Percentiles rank a stretch among this genome's conserved stretches.
These are phyloP conservation scores for Cantharis rustica DNA, from an alignment of 2,888 invertebrate species.

Conservation along the genomic window DNA sequence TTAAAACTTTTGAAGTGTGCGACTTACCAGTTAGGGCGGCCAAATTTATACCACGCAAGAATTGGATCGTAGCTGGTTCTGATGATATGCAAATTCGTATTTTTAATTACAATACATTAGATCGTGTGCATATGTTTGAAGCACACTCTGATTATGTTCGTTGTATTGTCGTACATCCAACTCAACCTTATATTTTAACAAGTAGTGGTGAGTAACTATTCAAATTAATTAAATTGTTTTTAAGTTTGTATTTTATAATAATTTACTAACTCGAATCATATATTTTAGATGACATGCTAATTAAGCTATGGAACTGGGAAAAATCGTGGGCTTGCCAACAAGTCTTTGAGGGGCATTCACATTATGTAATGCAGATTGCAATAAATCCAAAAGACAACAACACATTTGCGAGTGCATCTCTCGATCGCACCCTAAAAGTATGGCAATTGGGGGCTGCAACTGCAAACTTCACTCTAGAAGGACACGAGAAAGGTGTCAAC, in stretches of 20 bases:
- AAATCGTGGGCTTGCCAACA: constrained; percentile 98
- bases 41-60: constrained; percentile 95
- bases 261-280: neutral
- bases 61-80: constrained; percentile 98
- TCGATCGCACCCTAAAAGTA: constrained; percentile 95
- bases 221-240: neutral
- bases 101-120: constrained; percentile 98
- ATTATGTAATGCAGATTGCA: constrained; percentile 99
- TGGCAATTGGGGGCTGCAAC: constrained; percentile 99
- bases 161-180: constrained; percentile 95
- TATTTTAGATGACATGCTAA: constrained; percentile 91
- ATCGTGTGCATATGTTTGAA: constrained; percentile 93
- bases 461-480: constrained; percentile 97
- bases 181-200: constrained; percentile 95
- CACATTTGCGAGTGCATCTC: constrained; percentile 98
- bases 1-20: constrained; percentile 91
- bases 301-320: constrained; percentile 99
- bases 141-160: constrained; percentile 98
- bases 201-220: constrained; percentile 80
- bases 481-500: constrained; percentile 98
- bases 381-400: constrained; percentile 99
- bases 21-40: constrained; percentile 96
- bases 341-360: constrained; percentile 98
- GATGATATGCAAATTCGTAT: constrained; percentile 95
- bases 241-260: too few species aligned